Evolutionary conservation across 2,113 vertebrate genomes (phyloP), one percentile per base, ranked within the genome.

Genomic region (Australoheros scitulus): DNA sequence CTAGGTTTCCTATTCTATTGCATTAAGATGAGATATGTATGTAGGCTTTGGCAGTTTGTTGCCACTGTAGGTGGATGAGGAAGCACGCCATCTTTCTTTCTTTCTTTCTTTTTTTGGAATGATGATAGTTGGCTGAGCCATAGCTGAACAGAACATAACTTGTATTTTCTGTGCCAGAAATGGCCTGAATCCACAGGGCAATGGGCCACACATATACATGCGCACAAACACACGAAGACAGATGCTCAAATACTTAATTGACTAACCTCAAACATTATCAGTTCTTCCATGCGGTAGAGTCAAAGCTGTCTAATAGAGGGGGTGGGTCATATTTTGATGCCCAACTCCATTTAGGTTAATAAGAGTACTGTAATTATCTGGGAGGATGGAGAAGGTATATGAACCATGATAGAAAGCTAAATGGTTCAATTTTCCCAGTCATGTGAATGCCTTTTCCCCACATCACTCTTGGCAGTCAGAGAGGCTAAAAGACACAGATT

Each of bases 401-500:
- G 83, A 92, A 76, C 87, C 83, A 80, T 75, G 79, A 78, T 61
- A 64, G 84, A 29, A 83, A 79, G 89, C 83, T 85, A 89, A 93
- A 87, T 58, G 68, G 85, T 86, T 57, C 80, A 80, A 72, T 89
- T 91, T 89, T 92, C 64, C 43, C 61, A 36, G 83, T 87, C 83
- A 87, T 80, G 77, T 85, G 64, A 83, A 65, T 17, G 2, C 59
- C 81, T 55, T 79, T 70, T 75, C n/a, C 55, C 58, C 82, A 87
- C 88, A 91, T 85, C 74, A 81, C 72, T 88, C 82, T 72, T 88
- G 79, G 77, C 83, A 86, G 85, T 76, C 90, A 82, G 82, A 10
- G 15, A 89, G 75, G 80, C 82, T 87, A 79, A 91, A 77, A 92
- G 85, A 91, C 87, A 84, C 77, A 84, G 82, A 90, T 94, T 90